phyloP scores from a whole-genome alignment of 2,797 vertebrate genomes.

The Sebastes vulpes region DNA sequence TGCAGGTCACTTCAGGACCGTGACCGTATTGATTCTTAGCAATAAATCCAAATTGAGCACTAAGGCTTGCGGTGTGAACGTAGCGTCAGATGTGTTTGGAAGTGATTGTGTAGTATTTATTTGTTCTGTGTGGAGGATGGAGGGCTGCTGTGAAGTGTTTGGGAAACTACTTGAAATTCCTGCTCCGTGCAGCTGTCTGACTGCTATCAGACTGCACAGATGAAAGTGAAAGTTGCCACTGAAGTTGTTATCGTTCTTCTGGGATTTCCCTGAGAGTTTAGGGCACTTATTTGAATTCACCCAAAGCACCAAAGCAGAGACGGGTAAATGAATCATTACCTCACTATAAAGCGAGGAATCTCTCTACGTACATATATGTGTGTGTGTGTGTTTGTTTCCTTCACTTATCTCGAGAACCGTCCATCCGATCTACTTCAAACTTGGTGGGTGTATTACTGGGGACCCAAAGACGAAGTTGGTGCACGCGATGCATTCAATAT shows the following conservation, averaged over 20 bases:
- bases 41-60: neutral
- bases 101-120: slow-evolving; percentile 5
- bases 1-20: neutral
- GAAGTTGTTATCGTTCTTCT: slow-evolving; percentile 16
- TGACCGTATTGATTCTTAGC: neutral
- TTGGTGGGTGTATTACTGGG: neutral
- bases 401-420: neutral
- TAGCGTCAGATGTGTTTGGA: neutral
- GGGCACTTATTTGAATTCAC: slow-evolving; percentile 5
- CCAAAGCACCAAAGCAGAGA: neutral
- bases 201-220: slow-evolving; percentile 18
- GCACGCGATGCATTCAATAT: neutral
- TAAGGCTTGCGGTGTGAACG: neutral
- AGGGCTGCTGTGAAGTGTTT: slow-evolving; percentile 6
- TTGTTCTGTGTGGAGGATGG: neutral
- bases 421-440: neutral
- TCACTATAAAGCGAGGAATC: neutral
- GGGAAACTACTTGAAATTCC: slow-evolving; percentile 41
- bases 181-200: slow-evolving; percentile 6
- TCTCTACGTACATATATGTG: neutral
- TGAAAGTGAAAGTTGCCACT: slow-evolving; percentile 56
- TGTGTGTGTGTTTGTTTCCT: neutral
- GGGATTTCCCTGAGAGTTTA: slow-evolving; percentile 55
- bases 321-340: slow-evolving; percentile 18
- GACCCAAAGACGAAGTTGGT: neutral